Base-by-base conservation (phyloP, 2,113 vertebrate species). In the Phyllostomus discolor region DNA sequence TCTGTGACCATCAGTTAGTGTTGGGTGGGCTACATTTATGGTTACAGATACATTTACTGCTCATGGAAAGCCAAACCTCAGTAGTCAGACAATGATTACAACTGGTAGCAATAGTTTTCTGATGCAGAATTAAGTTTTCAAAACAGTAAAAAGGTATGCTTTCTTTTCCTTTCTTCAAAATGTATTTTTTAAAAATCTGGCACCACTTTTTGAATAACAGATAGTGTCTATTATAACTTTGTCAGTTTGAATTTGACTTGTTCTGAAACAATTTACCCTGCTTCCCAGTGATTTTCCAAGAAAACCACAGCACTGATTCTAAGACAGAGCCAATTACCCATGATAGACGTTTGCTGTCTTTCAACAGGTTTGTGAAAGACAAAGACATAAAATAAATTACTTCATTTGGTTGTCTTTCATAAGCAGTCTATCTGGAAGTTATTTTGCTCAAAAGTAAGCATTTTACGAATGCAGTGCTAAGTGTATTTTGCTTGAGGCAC, bases 371-470 rank as follows among this genome's bases (percentile, higher is more conserved):
- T 80, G 16, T 88, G 90, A 88, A 97, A 90, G 69, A 64, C 50
- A 92, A 94, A 96, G n/a, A 26, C 48, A 33, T 92, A 72, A 94
- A 92, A 92, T 82, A 94, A 94, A 95, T 96, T 84, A 90, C 69
- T 66, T 95, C 46, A 82, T 92, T 94, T 96, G 66, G 59, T 43
- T 24, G 90, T 96, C 46, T 73, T 90, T 95, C 66, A 79, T 88
- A 94, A 90, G 15, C 38, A 76, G 54, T 81, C 81, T 90, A 66
- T 90, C 73, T 90, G 78, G 48, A 92, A 93, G 43, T 76, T 78
- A 88, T 93, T 88, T 96, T 94, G 31, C 20, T 92, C 22, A 73
- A 70, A 90, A 78, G 10, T 64, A 78, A 57, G 12, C 4, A 85
- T 78, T 88, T 52, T 95, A 9, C 24, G 4, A 48, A 50, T 80